These are phyloP conservation scores for Tupaia tana DNA, from an alignment of 2,113 vertebrate genomes.

Conservation along the genomic window DNA sequence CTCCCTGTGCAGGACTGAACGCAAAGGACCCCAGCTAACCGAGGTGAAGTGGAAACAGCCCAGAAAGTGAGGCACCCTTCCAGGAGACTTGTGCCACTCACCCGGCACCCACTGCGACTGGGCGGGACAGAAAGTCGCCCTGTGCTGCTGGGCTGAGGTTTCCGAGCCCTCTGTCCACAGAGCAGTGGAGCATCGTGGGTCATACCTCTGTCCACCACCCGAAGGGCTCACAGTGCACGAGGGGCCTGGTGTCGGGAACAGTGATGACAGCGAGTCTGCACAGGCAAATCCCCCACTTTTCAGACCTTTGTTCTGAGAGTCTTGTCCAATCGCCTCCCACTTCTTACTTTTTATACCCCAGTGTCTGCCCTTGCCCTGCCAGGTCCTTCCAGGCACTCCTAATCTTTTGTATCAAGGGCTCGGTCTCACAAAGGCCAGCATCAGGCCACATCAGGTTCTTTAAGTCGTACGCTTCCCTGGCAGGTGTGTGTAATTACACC, in stretches of 20 bases:
- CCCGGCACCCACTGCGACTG: rapidly evolving
- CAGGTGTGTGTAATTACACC: neutral
- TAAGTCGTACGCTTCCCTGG: neutral
- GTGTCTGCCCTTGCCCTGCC: neutral
- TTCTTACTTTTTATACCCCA: neutral
- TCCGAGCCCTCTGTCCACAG: neutral
- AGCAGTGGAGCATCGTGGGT: neutral
- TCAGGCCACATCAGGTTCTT: neutral
- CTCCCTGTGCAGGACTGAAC: neutral
- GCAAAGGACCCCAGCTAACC: neutral
- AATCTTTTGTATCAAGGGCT: neutral
- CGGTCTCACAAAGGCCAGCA: neutral
- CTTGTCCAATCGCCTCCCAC: neutral
- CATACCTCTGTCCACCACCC: rapidly evolving
- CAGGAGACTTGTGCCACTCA: too few species aligned
- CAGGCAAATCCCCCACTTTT: rapidly evolving
- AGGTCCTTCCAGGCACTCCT: neutral
- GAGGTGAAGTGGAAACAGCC: neutral
- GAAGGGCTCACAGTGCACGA: rapidly evolving
- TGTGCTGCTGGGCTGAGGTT: rapidly evolving
- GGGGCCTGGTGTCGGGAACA: neutral
- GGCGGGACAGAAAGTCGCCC: neutral
- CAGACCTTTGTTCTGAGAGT: neutral
- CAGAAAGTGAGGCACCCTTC: neutral
- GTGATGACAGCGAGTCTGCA: rapidly evolving